Conservation (phyloP, 1,140 invertebrate species). For the Orchestia grillus region DNA sequence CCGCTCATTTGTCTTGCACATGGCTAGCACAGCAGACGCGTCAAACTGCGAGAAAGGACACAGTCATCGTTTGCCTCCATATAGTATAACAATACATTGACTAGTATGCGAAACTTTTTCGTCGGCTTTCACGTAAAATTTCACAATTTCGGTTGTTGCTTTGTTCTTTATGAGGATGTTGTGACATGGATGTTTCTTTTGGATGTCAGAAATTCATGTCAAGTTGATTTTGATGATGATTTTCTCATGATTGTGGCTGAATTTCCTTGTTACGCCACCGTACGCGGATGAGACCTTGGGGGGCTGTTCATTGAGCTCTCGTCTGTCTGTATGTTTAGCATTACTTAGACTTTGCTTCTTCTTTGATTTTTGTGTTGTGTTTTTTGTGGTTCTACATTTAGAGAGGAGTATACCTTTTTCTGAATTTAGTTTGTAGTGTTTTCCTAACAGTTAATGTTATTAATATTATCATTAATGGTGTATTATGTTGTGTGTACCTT, state of each 20-base stretch:
- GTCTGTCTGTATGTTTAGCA: background rate
- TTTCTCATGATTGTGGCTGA: background rate
- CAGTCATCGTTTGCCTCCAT: too few relatives aligned
- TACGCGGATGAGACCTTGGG: background rate
- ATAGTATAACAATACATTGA: too few relatives aligned
- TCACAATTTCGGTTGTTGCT: too few relatives aligned
- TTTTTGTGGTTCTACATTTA: slow-evolving; percentile 1
- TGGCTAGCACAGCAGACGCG: too few relatives aligned
- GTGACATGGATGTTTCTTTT: background rate
- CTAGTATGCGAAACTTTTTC: too few relatives aligned
- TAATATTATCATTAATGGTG: background rate
- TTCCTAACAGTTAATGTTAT: background rate
- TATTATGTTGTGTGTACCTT: background rate
- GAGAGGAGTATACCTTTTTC: slow-evolving; percentile 7
- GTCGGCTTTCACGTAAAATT: too few relatives aligned
- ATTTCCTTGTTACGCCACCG: background rate
- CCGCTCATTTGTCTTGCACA: too few relatives aligned
- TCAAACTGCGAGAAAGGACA: too few relatives aligned
- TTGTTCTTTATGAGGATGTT: background rate
- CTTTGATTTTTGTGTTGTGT: slow-evolving; percentile 1
- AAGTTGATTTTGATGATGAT: background rate
- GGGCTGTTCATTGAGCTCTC: background rate
- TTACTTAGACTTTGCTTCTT: background rate
- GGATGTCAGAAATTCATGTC: background rate
- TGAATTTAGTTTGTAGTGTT: slow-evolving; percentile 10